Percentiles rank a stretch among this genome's conserved stretches.
Evolutionary conservation across 2,888 invertebrate genomes (phyloP).

Genomic region (Meliscaeva auricollis): DNA sequence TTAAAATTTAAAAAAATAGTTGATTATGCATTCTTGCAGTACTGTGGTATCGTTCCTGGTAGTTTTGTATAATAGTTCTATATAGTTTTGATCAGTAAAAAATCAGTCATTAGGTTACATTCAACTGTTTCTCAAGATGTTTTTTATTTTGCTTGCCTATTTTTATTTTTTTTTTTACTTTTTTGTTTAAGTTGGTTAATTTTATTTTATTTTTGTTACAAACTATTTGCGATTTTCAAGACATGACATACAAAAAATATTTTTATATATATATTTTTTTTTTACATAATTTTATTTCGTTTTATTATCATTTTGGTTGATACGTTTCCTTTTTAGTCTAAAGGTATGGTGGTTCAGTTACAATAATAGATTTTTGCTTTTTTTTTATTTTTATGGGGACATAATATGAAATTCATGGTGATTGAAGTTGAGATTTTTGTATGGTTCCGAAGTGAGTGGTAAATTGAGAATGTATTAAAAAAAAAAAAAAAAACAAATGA

Average conservation of each 20-base stretch:
- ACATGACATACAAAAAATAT: conserved; percentile 49
- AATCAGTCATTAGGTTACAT: conserved; percentile 77
- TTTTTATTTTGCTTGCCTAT: conserved; percentile 31
- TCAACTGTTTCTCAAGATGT: conserved; percentile 71
- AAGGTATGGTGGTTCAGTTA: conserved; percentile 71
- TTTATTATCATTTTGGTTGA: conserved; percentile 57
- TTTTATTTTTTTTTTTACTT: conserved; percentile 21
- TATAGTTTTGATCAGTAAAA: conserved; percentile 75
- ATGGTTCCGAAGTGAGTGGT: neutral
- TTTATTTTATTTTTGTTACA: conserved; percentile 36
- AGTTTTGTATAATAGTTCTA: conserved; percentile 70
- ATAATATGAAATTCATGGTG: conserved; percentile 7
- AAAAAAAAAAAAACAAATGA: too few species aligned
- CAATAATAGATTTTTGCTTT: conserved; percentile 30
- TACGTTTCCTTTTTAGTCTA: conserved; percentile 66
- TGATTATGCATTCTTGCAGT: conserved; percentile 70
- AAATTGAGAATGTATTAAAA: too few species aligned
- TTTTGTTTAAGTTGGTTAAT: conserved; percentile 8
- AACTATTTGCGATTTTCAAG: conserved; percentile 48
- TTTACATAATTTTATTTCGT: conserved; percentile 28
- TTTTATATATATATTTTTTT: conserved; percentile 21
- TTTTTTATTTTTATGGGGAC: conserved; percentile 18
- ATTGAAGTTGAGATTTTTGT: too few species aligned
- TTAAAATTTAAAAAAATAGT: conserved; percentile 73
- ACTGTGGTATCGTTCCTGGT: conserved; percentile 73